phyloP scores from a whole-genome alignment of 53 echinoderm and acorn worm species.

The Glandiceps talaboti region DNA sequence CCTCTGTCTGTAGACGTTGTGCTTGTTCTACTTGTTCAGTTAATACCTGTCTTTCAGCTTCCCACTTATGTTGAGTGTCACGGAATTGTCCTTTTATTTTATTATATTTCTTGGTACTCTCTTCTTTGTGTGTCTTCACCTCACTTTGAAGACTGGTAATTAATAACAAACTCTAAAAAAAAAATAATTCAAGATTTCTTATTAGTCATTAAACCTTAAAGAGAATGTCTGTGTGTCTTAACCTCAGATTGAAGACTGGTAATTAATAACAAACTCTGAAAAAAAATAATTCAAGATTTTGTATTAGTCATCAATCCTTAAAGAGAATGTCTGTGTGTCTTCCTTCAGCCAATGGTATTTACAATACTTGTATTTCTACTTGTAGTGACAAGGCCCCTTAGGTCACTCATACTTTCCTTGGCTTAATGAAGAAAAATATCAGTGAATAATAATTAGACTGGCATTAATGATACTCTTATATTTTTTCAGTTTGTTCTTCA shows the following conservation, averaged over 20 bases:
- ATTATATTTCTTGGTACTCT: conserved; percentile 63
- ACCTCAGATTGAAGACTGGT: conserved; percentile 76
- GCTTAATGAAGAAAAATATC: too few species aligned
- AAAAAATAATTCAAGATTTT: background rate
- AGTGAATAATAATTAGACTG: too few species aligned
- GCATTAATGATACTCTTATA: too few species aligned
- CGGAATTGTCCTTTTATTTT: conserved; percentile 49
- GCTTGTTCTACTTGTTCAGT: conserved; percentile 55
- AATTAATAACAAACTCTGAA: conserved; percentile 76
- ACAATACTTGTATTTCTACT: too few species aligned
- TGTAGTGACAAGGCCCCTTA: too few species aligned
- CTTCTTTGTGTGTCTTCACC: conserved; percentile 63
- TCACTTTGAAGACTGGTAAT: conserved; percentile 79
- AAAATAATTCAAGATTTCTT: background rate
- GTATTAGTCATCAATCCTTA: background rate
- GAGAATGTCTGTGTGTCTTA: conserved; percentile 30
- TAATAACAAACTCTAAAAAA: conserved; percentile 75
- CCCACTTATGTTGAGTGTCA: conserved; percentile 67
- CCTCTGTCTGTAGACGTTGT: conserved; percentile 47
- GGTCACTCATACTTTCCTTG: too few species aligned
- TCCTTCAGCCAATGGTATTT: conserved; percentile 6
- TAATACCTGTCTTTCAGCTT: conserved; percentile 53
- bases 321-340: conserved; percentile 24
- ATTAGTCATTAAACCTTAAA: background rate
- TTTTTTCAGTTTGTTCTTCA: too few species aligned